These are phyloP conservation scores for Heliconius charithonia DNA, from an alignment of 2,888 invertebrate species.

Conservation along the genomic window DNA sequence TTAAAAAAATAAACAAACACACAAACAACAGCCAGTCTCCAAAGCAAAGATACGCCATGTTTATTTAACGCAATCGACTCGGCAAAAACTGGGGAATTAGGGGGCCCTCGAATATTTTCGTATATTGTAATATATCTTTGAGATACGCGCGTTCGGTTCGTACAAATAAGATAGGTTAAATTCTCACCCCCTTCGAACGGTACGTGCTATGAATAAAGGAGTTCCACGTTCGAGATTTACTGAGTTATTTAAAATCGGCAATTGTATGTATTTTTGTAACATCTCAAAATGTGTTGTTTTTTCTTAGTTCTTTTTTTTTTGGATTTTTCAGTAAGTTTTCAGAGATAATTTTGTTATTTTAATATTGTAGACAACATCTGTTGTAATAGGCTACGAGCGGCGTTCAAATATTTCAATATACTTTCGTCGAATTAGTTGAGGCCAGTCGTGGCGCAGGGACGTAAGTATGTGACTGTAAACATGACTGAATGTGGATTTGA, in stretches of 20 bases:
- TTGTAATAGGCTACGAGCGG: too few species aligned
- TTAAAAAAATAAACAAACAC: background rate
- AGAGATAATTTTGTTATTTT: background rate
- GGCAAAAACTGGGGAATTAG: conserved; percentile 17
- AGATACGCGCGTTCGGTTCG: conserved; percentile 26
- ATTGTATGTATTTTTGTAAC: conserved; percentile 14
- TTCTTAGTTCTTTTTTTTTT: too few species aligned
- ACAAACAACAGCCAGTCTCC: background rate
- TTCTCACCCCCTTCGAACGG: conserved; percentile 18
- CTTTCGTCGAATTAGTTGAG: too few species aligned
- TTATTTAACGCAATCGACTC: conserved; percentile 26
- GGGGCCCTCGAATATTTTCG: background rate
- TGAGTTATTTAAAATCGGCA: conserved; percentile 18
- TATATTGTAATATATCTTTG: conserved; percentile 21
- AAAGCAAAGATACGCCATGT: conserved; percentile 7
- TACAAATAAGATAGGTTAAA: conserved; percentile 33
- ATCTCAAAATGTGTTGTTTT: background rate
- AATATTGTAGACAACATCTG: background rate
- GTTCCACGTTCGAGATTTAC: conserved; percentile 12
- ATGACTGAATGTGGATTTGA: too few species aligned
- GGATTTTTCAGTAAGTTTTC: background rate
- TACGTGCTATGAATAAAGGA: conserved; percentile 31
- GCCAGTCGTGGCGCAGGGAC: too few species aligned
- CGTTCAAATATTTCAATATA: too few species aligned
- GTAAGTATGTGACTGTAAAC: too few species aligned